Conservation (phyloP, 2,113 vertebrate genomes). For the Lontra canadensis region DNA sequence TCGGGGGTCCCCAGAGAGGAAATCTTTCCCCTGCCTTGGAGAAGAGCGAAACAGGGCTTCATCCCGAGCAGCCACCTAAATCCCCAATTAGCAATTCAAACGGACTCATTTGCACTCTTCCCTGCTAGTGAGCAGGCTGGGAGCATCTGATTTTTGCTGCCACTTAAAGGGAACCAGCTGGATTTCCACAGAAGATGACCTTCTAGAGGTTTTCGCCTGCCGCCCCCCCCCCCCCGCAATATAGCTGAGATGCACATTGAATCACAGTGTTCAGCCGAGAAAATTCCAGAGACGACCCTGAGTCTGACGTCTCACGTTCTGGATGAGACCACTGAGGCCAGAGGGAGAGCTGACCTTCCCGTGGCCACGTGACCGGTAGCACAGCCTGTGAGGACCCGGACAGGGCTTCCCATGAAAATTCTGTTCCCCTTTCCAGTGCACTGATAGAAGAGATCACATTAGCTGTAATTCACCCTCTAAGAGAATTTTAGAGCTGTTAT, state of each 20-base stretch:
- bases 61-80: conserved; percentile 75
- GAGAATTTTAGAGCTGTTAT: neutral
- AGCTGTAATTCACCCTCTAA: neutral
- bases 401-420: fast-evolving
- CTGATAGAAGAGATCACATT: fast-evolving
- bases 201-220: neutral
- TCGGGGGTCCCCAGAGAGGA: conserved; percentile 63
- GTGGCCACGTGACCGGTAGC: fast-evolving
- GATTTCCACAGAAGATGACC: neutral
- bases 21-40: conserved; percentile 75
- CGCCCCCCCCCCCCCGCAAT: neutral
- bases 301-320: too few species aligned
- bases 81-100: conserved; percentile 81
- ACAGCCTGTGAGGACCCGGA: neutral
- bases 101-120: conserved; percentile 70
- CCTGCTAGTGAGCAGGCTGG: conserved; percentile 67
- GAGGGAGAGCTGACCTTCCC: neutral
- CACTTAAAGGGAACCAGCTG: neutral
- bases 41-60: conserved; percentile 77
- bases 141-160: conserved; percentile 63
- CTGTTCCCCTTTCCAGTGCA: fast-evolving
- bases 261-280: neutral
- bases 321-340: neutral
- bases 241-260: fast-evolving
- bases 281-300: fast-evolving